Evolutionary conservation across 2,888 invertebrate genomes (phyloP), one percentile per base, ranked within the genome.

Genomic region (Himalopsyche anomala): DNA sequence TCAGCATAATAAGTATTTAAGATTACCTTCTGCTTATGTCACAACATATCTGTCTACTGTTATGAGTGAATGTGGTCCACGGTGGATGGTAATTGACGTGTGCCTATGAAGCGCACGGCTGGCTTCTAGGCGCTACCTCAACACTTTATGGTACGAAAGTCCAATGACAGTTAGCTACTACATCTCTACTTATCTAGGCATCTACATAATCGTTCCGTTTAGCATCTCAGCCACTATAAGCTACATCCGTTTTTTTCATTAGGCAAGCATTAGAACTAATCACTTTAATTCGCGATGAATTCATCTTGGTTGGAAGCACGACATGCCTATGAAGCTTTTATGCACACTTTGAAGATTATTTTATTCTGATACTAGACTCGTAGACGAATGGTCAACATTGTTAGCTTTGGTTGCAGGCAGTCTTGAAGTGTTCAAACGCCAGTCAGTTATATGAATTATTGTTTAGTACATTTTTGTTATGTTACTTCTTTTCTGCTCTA

Each of bases 101-200:
- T 8, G 62, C 19, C 28, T 62, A 28, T 62, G 28, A 19, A 62
- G 19, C 62, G 62, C 62, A 62, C 62, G 62, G 62, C 6, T 62
- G 62, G 11, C 62, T 62, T 62, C 28, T 19, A 62, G 28, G 62
- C 62, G 62, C 62, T 62, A 62, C 62, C 62, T 62, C 62, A 19
- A 62, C 62, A 62, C 62, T 62, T 62, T 62, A 19, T 62, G 62
- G 62, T 62, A 62, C 62, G 19, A 62, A 62, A 62, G 62, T 62
- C 62, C 62, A 62, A 56, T 15, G 62, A 62, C 62, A 62, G 62
- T 62, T 62, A 62, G 1, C 62, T 5, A 62, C 62, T 19, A 62
- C 62, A 62, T 62, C 62, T 62, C 62, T 62, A 62, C 62, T 19
- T 62, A 62, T 62, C 62, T 62, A 62, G 3, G 9, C 62, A 62